phyloP scores from a whole-genome alignment of 2,888 invertebrate genomes.

The Steinernema carpocapsae region DNA sequence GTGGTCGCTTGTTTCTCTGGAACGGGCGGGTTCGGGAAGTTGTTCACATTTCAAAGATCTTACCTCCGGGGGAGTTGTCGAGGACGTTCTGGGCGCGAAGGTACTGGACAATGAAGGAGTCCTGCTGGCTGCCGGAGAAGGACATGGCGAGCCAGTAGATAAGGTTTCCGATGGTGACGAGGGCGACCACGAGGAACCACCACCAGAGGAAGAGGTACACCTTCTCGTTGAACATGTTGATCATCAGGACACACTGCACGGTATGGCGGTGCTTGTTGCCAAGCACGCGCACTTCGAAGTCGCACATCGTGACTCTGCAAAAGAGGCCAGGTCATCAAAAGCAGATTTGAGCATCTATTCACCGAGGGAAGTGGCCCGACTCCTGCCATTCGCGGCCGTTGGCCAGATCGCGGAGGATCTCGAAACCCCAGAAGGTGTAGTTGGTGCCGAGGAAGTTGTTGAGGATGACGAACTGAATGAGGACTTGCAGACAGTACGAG shows the following conservation, averaged over 20 bases:
- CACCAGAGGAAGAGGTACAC: slow-evolving; percentile 72
- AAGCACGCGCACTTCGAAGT: slow-evolving; percentile 70
- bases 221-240: slow-evolving; percentile 69
- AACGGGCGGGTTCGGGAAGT: slow-evolving; percentile 31
- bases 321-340: background rate
- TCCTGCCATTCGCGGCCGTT: slow-evolving; percentile 69
- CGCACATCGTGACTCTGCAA: slow-evolving; percentile 69
- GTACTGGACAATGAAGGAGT: slow-evolving; percentile 60
- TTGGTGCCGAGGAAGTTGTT: slow-evolving; percentile 69
- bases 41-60: background rate
- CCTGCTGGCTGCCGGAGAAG: slow-evolving; percentile 46
- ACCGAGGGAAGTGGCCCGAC: slow-evolving; percentile 69
- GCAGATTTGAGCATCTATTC: slow-evolving; percentile 19
- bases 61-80: slow-evolving; percentile 23
- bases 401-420: slow-evolving; percentile 67
- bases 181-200: slow-evolving; percentile 72
- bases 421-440: slow-evolving; percentile 69
- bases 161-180: slow-evolving; percentile 70
- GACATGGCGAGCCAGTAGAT: slow-evolving; percentile 70
- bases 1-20: slow-evolving; percentile 52
- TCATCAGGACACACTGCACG: slow-evolving; percentile 67
- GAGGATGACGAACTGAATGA: slow-evolving; percentile 68
- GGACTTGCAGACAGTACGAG: slow-evolving; percentile 66
- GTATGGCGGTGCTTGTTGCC: slow-evolving; percentile 71
- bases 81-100: slow-evolving; percentile 59